Base-by-base conservation (phyloP, 1,140 invertebrate genomes). In the Ceratina australensis region DNA sequence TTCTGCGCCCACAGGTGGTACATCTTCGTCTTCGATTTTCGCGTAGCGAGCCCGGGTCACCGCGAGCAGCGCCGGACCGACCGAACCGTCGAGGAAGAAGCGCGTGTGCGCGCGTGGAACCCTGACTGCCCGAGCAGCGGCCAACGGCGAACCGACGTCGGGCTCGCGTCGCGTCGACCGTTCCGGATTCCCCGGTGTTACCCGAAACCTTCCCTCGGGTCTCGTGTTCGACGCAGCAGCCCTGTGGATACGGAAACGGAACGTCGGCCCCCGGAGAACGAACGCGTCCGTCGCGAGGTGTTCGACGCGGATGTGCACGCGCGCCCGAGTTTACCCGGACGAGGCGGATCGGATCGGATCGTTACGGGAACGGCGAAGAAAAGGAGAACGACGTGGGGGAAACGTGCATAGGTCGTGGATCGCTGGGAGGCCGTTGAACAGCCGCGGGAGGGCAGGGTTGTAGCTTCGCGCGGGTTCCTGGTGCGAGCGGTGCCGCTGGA, bases 1-100 rank as follows among this genome's bases (percentile, higher is more conserved):
- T 91, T 92, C 91, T 91, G 89, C 90, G 89, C 91, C 91, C 90
- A 92, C 91, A 92, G 91, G 91, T 92, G 91, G 91, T 91, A 91
- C 87, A 88, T 87, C 87, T 88, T 86, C 86, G 82, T 85, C 78
- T 87, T 82, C 79, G 76, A 81, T 80, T 66, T 73, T 87, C 85
- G 60, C 69, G 57, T n/a, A 69, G 33, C 65, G 33, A 42, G 33
- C 33, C 33, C 33, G 33, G 33, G n/a, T n/a, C n/a, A n/a, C n/a
- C n/a, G n/a, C n/a, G n/a, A n/a, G n/a, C n/a, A n/a, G n/a, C n/a
- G n/a, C n/a, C n/a, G n/a, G n/a, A n/a, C n/a, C n/a, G n/a, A n/a
- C n/a, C n/a, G n/a, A n/a, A n/a, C n/a, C n/a, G n/a, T n/a, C n/a
- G n/a, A n/a, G n/a, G n/a, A n/a, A n/a, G n/a, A n/a, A n/a, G n/a